Evolutionary conservation across 2,113 vertebrate genomes (phyloP), one percentile per base, ranked within the genome.

Genomic region (Toxotes jaculatrix): DNA sequence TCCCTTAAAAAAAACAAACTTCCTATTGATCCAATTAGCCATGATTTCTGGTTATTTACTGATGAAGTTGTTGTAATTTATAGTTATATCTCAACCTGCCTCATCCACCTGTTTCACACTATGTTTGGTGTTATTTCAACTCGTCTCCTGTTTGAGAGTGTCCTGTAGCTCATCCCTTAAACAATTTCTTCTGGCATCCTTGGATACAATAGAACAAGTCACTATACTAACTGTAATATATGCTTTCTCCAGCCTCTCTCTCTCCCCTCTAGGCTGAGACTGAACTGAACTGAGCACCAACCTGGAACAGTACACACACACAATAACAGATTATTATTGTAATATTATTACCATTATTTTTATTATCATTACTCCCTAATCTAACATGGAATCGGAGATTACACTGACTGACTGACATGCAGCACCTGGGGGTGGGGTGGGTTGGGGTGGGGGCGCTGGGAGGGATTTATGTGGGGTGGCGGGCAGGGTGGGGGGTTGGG

Each of bases 381-480:
- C 93, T 93, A 94, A 94, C 92, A 92, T 92, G 92, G 86, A 93
- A 88, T 91, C 66, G 59, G 90, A 91, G 91, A 91, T 92, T 93
- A 93, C 91, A 94, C 86, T 87, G 93, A 94, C 87, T 91, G 91
- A 93, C 90, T 89, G 92, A 94, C 93, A 94, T 94, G 93, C 93
- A 94, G 93, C 91, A 93, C 91, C 93, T 78, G 86, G 90, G 87
- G 80, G 72, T 36, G 3, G 5, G n/a, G 43, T 36, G 36, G 69
- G 27, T 27, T 27, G 27, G 27, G 27, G 27, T 27, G 27, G 27
- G 27, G 38, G 72, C 27, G 27, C 27, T 5, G 57, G 49, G 11
- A 11, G 53, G 31, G 76, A 62, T 79, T 70, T 36, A 14, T 47
- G 32, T 0, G 11, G 47, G 62, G 17, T 4, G 10, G 31, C 10